A percentile compares a stretch with the other conserved stretches of the same genome.
Conservation (phyloP, 2,888 invertebrate species). For the Drosophila sordidula region DNA sequence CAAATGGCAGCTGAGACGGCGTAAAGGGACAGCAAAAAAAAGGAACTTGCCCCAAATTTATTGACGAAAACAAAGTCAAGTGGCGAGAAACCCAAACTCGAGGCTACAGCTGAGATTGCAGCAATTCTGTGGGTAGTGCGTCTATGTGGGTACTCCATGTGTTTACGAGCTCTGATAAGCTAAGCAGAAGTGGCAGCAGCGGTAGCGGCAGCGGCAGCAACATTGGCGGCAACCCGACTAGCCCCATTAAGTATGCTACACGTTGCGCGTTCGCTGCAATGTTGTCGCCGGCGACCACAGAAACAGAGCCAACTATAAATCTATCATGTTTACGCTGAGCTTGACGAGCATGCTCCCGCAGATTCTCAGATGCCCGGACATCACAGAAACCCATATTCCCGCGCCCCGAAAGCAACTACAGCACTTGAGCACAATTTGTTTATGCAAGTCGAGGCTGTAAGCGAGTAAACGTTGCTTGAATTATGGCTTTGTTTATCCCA, state of each 20-base stretch:
- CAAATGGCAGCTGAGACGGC: constrained; percentile 49
- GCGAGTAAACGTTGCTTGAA: constrained; percentile 75
- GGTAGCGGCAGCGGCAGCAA: constrained; percentile 6
- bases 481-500: constrained; percentile 81
- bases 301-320: constrained; percentile 70
- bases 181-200: constrained; percentile 36
- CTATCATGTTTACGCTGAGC: constrained; percentile 74
- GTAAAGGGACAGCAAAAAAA: constrained; percentile 7
- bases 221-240: constrained; percentile 30
- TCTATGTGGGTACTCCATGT: constrained; percentile 60
- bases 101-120: constrained; percentile 56
- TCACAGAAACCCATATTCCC: constrained; percentile 11
- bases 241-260: constrained; percentile 69
- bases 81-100: constrained; percentile 45
- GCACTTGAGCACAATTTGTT: constrained; percentile 72
- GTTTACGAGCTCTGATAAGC: constrained; percentile 74
- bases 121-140: constrained; percentile 37
- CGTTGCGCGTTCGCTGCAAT: constrained; percentile 61
- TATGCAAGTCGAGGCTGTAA: constrained; percentile 69
- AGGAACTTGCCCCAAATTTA: constrained; percentile 65
- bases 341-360: constrained; percentile 63
- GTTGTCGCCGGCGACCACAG: constrained; percentile 61
- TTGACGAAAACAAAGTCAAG: constrained; percentile 77
- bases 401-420: constrained; percentile 34
- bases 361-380: constrained; percentile 32